A percentile compares a stretch with the other conserved stretches of the same genome.
Evolutionary conservation across 1,140 invertebrate genomes (phyloP).

Genomic region (Lucilia cuprina): DNA sequence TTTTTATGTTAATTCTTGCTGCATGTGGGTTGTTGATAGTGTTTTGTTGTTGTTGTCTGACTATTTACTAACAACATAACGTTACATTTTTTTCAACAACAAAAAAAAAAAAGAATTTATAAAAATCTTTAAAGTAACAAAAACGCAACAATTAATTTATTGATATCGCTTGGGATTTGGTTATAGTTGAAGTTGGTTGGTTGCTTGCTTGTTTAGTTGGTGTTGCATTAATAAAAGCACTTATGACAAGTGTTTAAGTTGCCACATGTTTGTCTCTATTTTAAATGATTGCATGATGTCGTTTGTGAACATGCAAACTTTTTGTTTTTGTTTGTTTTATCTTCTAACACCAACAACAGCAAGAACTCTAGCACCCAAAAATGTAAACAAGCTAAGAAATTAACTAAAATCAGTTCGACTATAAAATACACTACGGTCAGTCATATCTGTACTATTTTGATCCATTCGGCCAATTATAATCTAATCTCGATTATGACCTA

Average conservation of each 20-base stretch:
- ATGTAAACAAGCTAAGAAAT: too few relatives aligned
- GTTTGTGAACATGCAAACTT: constrained; percentile 19
- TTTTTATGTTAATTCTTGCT: constrained; percentile 3
- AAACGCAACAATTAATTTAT: constrained; percentile 35
- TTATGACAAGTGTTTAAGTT: constrained; percentile 32
- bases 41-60: neutral
- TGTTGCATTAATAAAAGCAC: constrained; percentile 30
- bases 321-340: neutral
- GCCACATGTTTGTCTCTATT: constrained; percentile 27
- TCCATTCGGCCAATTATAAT: too few relatives aligned
- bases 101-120: neutral
- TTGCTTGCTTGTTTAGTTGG: neutral
- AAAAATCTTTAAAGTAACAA: neutral
- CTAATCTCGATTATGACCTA: too few relatives aligned
- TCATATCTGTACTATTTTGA: too few relatives aligned
- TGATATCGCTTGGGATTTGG: constrained; percentile 6
- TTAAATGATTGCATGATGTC: constrained; percentile 22
- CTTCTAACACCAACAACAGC: neutral
- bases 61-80: neutral
- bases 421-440: too few relatives aligned
- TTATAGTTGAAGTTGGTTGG: neutral
- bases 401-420: too few relatives aligned
- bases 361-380: neutral
- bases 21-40: neutral
- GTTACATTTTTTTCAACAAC: neutral